Evolutionary conservation across 1,140 invertebrate genomes (phyloP), one percentile per base, ranked within the genome.

Genomic region (Venustaconcha ellipsiformis): DNA sequence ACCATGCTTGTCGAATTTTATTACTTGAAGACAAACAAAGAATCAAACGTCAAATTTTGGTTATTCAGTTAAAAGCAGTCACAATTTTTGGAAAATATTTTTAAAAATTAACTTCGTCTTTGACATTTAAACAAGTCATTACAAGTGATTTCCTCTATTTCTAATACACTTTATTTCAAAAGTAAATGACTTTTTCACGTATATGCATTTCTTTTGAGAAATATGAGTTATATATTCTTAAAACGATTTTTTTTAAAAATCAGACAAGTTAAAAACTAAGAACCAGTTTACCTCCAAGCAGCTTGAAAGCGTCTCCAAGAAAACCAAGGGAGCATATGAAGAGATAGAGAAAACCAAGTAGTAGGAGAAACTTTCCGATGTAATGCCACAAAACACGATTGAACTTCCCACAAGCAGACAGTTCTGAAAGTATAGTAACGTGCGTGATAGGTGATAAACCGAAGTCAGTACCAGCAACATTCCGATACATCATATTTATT

Each of bases 301-400:
- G 86, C 26, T 89, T 86, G 83, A 93, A 93, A 8, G 92, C 89
- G 8, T 89, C 86, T 55, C 92, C 91, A n/a, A 93, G 87, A 20
- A 92, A 87, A 71, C 92, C 92, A 73, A 93, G 81, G 20, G 92
- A 92, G 79, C 92, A 92, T 66, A 93, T 90, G 83, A 93, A 93
- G 56, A 92, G 78, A 86, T 93, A 93, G 0, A 93, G 87, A 8
- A 92, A 81, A 6, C 74, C 68, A 0, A 92, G 15, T 1, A 92
- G 84, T 0, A 81, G 57, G 3, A 88, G 14, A 12, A 88, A n/a
- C 79, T 89, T 90, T 18, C 68, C 74, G 30, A 76, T 37, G 18
- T 62, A 76, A 14, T 70, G 68, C 2, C 70, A n/a, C n/a, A 76
- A 37, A 13, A 76, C 64, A 48, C 60, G 63, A 1, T 56, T 59